Evolutionary conservation across 2,888 invertebrate species (phyloP).

Genomic region (Sphaeridia pumilis): DNA sequence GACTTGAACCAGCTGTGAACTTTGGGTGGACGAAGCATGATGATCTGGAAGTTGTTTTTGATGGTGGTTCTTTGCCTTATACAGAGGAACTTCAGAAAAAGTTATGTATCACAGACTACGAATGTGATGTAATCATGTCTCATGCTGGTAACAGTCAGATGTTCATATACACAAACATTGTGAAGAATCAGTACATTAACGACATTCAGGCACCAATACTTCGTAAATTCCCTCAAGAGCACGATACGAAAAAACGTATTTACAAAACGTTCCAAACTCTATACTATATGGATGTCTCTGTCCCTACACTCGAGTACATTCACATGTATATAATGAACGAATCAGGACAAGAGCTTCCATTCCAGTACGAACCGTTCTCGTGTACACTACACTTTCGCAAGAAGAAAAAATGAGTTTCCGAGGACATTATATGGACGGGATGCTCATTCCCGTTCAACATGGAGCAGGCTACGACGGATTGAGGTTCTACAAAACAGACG

Average conservation of each 20-base stretch:
- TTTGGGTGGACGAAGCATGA: no score
- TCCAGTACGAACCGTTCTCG: neutral
- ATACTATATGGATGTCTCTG: neutral
- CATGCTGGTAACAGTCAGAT: neutral
- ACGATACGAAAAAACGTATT: neutral
- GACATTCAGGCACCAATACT: constrained; percentile 1
- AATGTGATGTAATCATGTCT: neutral
- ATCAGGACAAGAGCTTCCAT: neutral
- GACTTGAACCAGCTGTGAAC: no score
- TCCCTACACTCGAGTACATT: neutral
- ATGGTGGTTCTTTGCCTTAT: no score
- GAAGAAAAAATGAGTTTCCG: neutral
- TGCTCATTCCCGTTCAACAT: neutral
- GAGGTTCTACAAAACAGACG: neutral
- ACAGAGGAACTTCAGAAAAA: no score
- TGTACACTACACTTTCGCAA: constrained; percentile 5
- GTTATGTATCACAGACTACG: no score
- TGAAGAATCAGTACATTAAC: neutral
- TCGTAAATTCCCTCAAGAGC: neutral
- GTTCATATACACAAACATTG: neutral
- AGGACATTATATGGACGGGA: neutral
- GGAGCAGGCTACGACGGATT: neutral
- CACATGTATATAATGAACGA: constrained; percentile 5
- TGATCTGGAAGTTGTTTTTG: no score
- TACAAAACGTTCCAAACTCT: neutral